phyloP scores from a whole-genome alignment of 2,797 vertebrate species.

The Chaetophractus vellerosus region DNA sequence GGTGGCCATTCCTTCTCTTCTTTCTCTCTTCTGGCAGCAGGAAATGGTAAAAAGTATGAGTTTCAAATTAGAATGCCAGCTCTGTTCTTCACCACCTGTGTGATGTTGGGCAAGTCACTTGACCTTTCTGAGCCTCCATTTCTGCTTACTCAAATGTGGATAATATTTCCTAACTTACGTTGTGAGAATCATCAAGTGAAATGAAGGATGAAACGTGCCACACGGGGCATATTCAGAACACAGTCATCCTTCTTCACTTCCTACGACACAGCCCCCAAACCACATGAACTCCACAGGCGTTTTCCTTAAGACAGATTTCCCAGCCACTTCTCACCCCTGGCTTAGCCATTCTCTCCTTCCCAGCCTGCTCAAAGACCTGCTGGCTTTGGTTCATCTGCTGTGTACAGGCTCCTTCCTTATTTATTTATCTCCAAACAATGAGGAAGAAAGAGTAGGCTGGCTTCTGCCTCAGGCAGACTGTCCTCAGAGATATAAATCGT shows the following conservation, averaged over 20 bases:
- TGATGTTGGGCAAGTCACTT: not conserved
- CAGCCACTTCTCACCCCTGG: not conserved
- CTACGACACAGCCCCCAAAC: not conserved
- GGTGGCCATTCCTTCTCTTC: not conserved
- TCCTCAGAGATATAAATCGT: slow-evolving; percentile 60
- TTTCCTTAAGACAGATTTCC: not conserved
- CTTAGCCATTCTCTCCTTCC: not conserved
- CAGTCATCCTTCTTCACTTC: not conserved
- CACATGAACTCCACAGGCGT: not conserved
- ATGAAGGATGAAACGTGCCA: not conserved
- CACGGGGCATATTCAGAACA: not conserved
- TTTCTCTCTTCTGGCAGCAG: not conserved
- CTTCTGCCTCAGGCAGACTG: slow-evolving; percentile 66
- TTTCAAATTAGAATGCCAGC: not conserved
- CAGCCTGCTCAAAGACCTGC: not conserved
- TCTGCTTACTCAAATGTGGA: not conserved
- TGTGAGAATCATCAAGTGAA: not conserved
- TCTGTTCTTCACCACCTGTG: not conserved
- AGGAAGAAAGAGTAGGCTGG: not conserved
- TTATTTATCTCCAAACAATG: slow-evolving; percentile 60
- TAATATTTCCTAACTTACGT: not conserved
- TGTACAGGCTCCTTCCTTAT: not conserved
- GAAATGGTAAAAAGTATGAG: not conserved
- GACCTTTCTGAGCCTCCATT: slow-evolving; percentile 8
- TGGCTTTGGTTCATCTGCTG: not conserved